Percentiles rank a stretch among this genome's conserved stretches.
Conservation (phyloP, 2,113 vertebrate species). For the Mirza zaza region DNA sequence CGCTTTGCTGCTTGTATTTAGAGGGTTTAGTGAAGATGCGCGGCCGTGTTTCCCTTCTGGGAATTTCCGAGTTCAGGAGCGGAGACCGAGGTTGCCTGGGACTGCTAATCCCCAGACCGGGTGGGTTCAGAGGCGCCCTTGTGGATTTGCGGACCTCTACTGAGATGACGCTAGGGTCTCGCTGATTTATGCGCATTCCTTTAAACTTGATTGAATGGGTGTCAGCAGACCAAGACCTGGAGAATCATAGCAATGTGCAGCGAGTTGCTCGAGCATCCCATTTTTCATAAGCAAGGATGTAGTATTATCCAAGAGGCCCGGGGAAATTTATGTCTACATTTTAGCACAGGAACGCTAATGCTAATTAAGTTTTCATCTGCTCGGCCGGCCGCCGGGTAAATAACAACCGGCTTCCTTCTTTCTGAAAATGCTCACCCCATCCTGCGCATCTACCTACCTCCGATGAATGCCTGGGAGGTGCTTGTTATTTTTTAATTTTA, state of each 20-base stretch:
- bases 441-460: neutral
- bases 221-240: constrained; percentile 65
- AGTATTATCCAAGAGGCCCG: constrained; percentile 43
- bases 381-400: constrained; percentile 13
- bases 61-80: neutral
- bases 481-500: constrained; percentile 43
- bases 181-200: constrained; percentile 76
- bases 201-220: constrained; percentile 75
- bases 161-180: neutral
- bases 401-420: constrained; percentile 8
- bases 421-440: neutral
- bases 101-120: constrained; percentile 7
- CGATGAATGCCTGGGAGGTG: neutral
- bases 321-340: constrained; percentile 61
- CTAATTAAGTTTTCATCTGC: constrained; percentile 67
- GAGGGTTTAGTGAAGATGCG: neutral
- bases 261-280: constrained; percentile 45
- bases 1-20: neutral
- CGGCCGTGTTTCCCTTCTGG: neutral
- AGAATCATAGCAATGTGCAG: constrained; percentile 63
- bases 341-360: constrained; percentile 58
- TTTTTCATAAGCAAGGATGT: constrained; percentile 70
- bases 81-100: neutral
- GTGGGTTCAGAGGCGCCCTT: constrained; percentile 50
- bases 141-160: constrained; percentile 8